Evolutionary conservation across 2,888 invertebrate species (phyloP).

Genomic region (Eristalis intricaria): DNA sequence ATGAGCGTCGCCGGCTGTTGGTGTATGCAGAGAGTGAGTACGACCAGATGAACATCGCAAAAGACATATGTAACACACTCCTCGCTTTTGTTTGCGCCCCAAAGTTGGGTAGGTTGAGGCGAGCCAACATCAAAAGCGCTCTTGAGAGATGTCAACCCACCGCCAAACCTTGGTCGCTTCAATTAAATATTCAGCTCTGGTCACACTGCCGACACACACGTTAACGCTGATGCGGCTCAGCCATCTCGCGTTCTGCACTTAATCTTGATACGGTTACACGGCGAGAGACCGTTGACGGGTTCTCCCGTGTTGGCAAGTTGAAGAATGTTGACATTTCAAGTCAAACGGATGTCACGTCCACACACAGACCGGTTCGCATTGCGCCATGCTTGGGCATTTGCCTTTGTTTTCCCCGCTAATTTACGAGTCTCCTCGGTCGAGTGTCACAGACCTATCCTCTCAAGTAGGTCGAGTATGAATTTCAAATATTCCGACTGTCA

Average conservation of each 20-base stretch:
- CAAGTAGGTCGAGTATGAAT: constrained; percentile 35
- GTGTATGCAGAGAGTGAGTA: constrained; percentile 10
- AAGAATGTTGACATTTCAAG: constrained; percentile 64
- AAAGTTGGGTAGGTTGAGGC: background rate
- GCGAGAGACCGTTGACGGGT: constrained; percentile 39
- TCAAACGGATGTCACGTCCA: constrained; percentile 62
- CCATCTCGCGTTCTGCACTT: constrained; percentile 37
- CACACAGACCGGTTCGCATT: constrained; percentile 2
- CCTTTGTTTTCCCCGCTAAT: background rate
- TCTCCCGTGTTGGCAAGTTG: constrained; percentile 33
- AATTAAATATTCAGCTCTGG: constrained; percentile 12
- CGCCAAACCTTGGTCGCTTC: background rate
- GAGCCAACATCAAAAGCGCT: background rate
- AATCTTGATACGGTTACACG: constrained; percentile 59
- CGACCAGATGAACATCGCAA: constrained; percentile 25
- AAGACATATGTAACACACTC: background rate
- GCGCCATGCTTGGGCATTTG: background rate
- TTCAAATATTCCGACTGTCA: constrained; percentile 32
- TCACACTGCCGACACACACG: constrained; percentile 4
- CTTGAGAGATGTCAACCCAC: background rate
- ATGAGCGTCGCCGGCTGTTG: background rate
- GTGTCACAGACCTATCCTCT: background rate
- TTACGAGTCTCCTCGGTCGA: background rate
- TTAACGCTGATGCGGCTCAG: constrained; percentile 55
- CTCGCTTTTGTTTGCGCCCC: background rate